Evolutionary conservation across 2,797 vertebrate species (phyloP), one percentile per base, ranked within the genome.

Genomic region (Takifugu ocellatus): DNA sequence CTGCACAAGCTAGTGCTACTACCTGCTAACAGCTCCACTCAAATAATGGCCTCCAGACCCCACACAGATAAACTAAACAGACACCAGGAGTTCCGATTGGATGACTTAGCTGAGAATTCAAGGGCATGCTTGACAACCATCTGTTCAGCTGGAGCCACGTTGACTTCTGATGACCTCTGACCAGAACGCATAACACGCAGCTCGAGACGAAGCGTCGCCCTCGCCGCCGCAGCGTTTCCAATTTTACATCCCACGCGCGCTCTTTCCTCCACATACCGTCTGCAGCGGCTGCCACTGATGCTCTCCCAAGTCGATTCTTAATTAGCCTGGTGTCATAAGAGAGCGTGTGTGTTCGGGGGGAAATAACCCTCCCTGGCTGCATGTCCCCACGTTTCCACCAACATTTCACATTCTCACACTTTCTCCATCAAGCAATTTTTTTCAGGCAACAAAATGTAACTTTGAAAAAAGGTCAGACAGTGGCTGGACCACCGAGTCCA

Each of bases 41-140:
- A 25, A 31, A 68, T 54, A 71, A 54, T 58, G 56, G 61, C 59
- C 21, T 21, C 52, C 58, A 14, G 36, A 58, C 49, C 7, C 27
- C 25, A 43, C 46, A 64, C 57, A 59, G 11, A 63, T 48, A 26
- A 70, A 58, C 55, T 64, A 51, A 63, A 74, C 62, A 3, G 36
- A 54, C 45, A 54, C 21, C 31, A 25, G 11, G 25, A 48, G 72
- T 79, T 84, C 66, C 64, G 54, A 49, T 55, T 54, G 72, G 69
- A 70, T 69, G 72, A 83, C 58, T 83, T 72, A 36, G 74, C 67
- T 51, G 31, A 43, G 59, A 77, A 70, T 69, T 84, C 74, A 84
- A 89, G 84, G 78, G 78, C 77, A 56, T 61, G 63, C 64, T 48
- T 69, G 61, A 74, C 44, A 58, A 78, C 84, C 87, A 89, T 89